Evolutionary conservation across 1,140 invertebrate genomes (phyloP).

Genomic region (Dysdera silvatica): DNA sequence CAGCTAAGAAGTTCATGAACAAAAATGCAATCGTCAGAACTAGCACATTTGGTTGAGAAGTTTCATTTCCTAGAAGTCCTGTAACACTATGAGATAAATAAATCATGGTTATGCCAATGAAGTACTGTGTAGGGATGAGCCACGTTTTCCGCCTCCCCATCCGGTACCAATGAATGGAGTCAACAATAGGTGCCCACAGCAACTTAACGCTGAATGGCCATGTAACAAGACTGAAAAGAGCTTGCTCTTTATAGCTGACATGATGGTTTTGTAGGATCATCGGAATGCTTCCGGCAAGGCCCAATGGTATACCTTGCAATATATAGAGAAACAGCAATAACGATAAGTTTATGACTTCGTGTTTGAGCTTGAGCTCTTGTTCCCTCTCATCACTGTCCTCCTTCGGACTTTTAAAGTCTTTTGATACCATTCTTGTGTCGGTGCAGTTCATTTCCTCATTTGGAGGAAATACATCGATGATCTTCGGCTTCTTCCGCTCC

Average conservation of each 20-base stretch:
- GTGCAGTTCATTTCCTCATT: too few relatives aligned
- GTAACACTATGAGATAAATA: slow-evolving; percentile 66
- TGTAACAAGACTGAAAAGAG: slow-evolving; percentile 94
- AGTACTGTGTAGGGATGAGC: slow-evolving; percentile 84
- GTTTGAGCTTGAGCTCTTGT: too few relatives aligned
- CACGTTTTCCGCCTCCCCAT: slow-evolving; percentile 95
- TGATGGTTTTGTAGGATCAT: slow-evolving; percentile 88
- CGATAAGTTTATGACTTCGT: slow-evolving; percentile 53
- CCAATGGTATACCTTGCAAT: slow-evolving; percentile 92
- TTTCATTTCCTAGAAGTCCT: slow-evolving; percentile 59
- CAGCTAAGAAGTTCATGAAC: slow-evolving; percentile 86
- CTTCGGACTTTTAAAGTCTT: too few relatives aligned
- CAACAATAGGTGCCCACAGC: slow-evolving; percentile 96
- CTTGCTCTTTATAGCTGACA: slow-evolving; percentile 85
- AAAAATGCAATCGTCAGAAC: slow-evolving; percentile 82
- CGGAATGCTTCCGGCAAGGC: slow-evolving; percentile 83
- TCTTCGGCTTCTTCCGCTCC: too few relatives aligned
- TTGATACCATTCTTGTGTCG: too few relatives aligned
- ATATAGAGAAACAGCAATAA: slow-evolving; percentile 86
- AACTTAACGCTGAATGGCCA: slow-evolving; percentile 98
- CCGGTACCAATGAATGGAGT: slow-evolving; percentile 70
- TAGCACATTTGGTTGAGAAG: slow-evolving; percentile 60
- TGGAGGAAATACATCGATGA: too few relatives aligned
- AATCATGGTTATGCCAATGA: slow-evolving; percentile 68
- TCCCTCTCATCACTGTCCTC: too few relatives aligned